Percentiles rank a stretch among this genome's conserved stretches.
These are phyloP conservation scores for Zeuzera pyrina DNA, from an alignment of 2,888 invertebrate species.

Conservation along the genomic window DNA sequence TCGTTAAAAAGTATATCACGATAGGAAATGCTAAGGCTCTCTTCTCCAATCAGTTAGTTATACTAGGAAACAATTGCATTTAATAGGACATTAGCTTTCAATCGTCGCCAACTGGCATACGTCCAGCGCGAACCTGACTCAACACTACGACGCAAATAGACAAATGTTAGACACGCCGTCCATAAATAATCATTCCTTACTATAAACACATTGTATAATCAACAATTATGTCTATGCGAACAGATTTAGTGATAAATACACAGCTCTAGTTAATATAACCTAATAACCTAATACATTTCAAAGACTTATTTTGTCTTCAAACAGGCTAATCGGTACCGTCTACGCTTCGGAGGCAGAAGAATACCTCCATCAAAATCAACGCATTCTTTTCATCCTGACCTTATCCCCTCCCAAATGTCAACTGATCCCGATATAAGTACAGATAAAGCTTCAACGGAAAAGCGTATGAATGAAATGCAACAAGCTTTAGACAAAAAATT, in stretches of 20 bases:
- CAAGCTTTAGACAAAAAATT: constrained; percentile 51
- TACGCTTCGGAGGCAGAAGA: constrained; percentile 54
- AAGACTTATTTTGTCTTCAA: constrained; percentile 56
- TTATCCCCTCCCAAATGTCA: constrained; percentile 26
- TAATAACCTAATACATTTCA: too few species aligned
- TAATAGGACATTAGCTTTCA: constrained; percentile 43
- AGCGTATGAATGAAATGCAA: constrained; percentile 60
- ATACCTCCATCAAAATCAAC: constrained; percentile 38
- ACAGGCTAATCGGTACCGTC: constrained; percentile 67
- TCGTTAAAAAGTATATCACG: too few species aligned
- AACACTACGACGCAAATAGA: constrained; percentile 37
- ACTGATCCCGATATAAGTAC: constrained; percentile 13
- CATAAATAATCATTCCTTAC: constrained; percentile 24
- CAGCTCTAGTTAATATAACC: too few species aligned
- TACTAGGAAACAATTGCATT: constrained; percentile 41
- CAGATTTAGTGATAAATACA: too few species aligned
- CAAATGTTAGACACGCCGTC: constrained; percentile 15
- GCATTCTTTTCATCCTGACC: constrained; percentile 42
- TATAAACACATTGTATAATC: not conserved
- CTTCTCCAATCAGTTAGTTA: too few species aligned
- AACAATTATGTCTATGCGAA: not conserved
- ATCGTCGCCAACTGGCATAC: constrained; percentile 37
- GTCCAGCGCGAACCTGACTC: constrained; percentile 44
- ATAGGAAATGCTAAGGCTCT: too few species aligned
- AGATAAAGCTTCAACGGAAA: constrained; percentile 31